Base-by-base conservation (phyloP, 92 coral and sea anemone species). In the Phenganax marumi region DNA sequence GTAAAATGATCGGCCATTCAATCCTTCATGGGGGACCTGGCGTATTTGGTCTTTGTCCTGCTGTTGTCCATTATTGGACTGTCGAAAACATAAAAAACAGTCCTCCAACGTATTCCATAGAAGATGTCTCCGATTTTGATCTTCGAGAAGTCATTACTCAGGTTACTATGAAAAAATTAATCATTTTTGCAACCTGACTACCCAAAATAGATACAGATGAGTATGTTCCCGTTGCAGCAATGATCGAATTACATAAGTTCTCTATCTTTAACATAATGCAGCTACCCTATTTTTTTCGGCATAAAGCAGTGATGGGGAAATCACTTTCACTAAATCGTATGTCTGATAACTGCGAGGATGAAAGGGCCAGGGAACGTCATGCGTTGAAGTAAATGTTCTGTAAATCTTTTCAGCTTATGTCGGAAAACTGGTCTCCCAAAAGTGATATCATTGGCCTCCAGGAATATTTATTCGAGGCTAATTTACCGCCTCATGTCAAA, bases 1-100 rank as follows among this genome's bases (percentile, higher is more conserved):
- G 79, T 19, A 73, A 73, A 73, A 73, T 73, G 79, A 73, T 51
- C 9, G 79, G 79, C 39, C 79, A 73, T 73, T 50, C 79, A 73
- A 73, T 73, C 52, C 79, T 73, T 19, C 79, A 73, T 73, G 79
- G 79, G 7, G 79, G 63, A 8, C 79, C 79, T 52, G 10, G 62
- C 79, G 52, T 73, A 51, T 73, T 50, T 73, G 79, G 79, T 73
- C 79, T 73, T 5, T 73, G 16, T 73, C 24, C 61, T 50, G 79
- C 79, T 50, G 79, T 73, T 14, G 24, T 73, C 52, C 79, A 73
- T 51, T 73, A 73, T 21, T 73, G 79, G 79, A 49, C 79, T 50
- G 79, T 73, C 52, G 79, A 73, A 8, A 73, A 73, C 24, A 52
- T 6, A 46, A 73, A 73, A 73, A 62, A 73, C 14, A 73, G 18